Base-by-base conservation (phyloP, 2,113 vertebrate species). In the Rhinolophus sinicus region DNA sequence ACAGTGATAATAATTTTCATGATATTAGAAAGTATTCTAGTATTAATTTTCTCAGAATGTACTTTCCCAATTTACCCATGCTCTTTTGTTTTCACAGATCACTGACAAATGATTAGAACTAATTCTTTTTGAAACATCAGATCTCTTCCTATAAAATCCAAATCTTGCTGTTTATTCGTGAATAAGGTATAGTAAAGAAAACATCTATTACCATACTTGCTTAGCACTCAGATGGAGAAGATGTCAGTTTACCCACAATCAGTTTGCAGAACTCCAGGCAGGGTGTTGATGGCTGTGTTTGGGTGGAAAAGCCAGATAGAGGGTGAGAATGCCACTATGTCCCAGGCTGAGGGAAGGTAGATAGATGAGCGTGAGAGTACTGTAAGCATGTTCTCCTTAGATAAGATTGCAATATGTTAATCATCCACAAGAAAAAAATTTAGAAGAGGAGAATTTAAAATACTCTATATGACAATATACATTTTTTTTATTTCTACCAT, bases 51-150 rank as follows among this genome's bases (percentile, higher is more conserved):
- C 14, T 95, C 35, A 18, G 14, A 30, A 14, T 33, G 3, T 75
- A 24, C 47, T 94, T 92, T 56, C 40, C 13, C 9, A 75, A 15
- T 47, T 73, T 88, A 54, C 13, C 14, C 22, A 8, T 89, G 6
- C 2, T 83, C 93, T 92, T 58, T 87, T 95, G 16, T 96, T 76
- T 97, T 87, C 54, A 93, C 86, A 97, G 92, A 65, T 64, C 80
- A 52, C 52, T 90, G 56, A 40, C 50, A 84, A 92, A 82, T 94
- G 86, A 95, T 93, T 58, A 22, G 75, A 92, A 75, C 24, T 80
- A 40, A 52, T 87, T 95, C 11, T 70, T 90, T 94, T 93, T 94
- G 80, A 93, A 28, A 58, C 52, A 62, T 58, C 38, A 26, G 47
- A 13, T 93, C 47, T 35, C 54, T 73, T 65, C 60, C 50, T 87